Conservation (phyloP, 2,113 vertebrate genomes). For the Chloroceryle aenea region DNA sequence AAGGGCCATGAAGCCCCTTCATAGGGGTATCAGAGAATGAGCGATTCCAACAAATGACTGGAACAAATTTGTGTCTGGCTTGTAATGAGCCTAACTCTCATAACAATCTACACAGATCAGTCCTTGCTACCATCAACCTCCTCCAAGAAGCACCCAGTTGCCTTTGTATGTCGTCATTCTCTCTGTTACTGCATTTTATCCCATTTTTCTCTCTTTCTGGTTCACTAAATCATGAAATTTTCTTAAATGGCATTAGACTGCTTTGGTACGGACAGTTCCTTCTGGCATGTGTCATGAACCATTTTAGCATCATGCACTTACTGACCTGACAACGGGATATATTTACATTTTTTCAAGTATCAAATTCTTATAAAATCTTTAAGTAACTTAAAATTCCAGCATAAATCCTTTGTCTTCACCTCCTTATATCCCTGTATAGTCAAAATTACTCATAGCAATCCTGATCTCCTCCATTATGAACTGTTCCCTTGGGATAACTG, state of each 20-base stretch:
- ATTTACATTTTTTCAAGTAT: neutral
- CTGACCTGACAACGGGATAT: neutral
- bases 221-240: neutral
- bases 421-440: neutral
- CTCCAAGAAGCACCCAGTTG: neutral
- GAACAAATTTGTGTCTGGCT: neutral
- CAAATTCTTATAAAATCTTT: neutral
- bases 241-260: neutral
- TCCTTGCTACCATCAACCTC: neutral
- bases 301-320: neutral
- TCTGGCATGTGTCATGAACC: neutral
- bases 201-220: neutral
- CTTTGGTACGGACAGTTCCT: neutral
- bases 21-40: neutral
- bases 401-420: neutral
- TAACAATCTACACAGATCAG: neutral
- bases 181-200: neutral
- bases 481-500: neutral
- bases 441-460: neutral
- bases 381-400: neutral
- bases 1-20: neutral
- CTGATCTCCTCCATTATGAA: neutral
- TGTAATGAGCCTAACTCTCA: neutral
- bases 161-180: neutral
- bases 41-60: accelerated